phyloP scores from a whole-genome alignment of 2,113 vertebrate genomes.

The Scartelaos histophorus region DNA sequence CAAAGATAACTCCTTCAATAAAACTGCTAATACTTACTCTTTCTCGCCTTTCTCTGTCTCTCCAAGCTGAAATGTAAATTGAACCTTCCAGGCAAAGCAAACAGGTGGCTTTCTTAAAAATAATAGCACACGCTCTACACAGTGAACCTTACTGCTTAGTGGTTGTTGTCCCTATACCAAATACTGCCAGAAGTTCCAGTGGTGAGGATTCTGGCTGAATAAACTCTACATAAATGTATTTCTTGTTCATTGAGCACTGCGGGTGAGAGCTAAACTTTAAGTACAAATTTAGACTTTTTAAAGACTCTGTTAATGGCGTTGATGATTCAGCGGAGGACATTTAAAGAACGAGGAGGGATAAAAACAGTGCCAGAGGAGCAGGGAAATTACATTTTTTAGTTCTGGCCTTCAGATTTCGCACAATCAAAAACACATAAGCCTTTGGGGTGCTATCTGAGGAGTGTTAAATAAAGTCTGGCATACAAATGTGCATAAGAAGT shows the following conservation, averaged over 20 bases:
- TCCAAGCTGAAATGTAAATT: too few species aligned
- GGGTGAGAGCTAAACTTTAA: neutral
- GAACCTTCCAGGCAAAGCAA: too few species aligned
- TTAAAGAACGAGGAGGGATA: neutral
- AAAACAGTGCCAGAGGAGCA: neutral
- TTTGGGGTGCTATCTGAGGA: neutral
- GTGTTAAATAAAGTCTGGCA: neutral
- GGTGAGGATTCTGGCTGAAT: neutral
- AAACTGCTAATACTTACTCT: too few species aligned
- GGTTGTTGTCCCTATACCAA: too few species aligned
- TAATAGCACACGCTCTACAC: too few species aligned
- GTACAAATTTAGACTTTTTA: neutral
- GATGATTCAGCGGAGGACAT: slow-evolving; percentile 1
- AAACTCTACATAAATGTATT: neutral
- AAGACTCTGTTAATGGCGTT: neutral
- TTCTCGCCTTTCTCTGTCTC: too few species aligned
- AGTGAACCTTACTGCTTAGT: too few species aligned
- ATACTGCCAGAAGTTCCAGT: neutral
- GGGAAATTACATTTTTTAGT: neutral
- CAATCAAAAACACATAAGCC: neutral
- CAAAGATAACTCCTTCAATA: too few species aligned
- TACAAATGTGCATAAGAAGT: neutral
- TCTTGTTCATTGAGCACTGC: neutral
- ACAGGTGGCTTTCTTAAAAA: too few species aligned
- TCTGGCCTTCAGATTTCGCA: neutral